A percentile compares a stretch with the other conserved stretches of the same genome.
Evolutionary conservation across 1,140 invertebrate genomes (phyloP).

Genomic region (Aphidius ervi): DNA sequence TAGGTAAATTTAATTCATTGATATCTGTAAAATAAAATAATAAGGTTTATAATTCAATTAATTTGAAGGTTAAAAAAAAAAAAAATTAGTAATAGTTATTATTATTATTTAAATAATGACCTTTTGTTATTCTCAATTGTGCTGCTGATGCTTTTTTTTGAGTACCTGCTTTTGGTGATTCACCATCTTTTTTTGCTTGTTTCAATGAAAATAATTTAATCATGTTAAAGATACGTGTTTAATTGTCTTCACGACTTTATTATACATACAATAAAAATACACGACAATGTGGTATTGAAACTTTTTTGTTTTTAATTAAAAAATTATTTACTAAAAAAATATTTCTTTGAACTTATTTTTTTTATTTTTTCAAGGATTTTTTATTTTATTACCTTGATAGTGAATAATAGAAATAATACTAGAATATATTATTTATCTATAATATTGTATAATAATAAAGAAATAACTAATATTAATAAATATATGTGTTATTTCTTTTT

Average conservation of each 20-base stretch:
- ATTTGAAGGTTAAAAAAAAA: conserved; percentile 10
- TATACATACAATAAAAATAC: conserved; percentile 33
- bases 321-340: too few relatives aligned
- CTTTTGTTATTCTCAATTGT: conserved; percentile 95
- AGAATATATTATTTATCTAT: too few relatives aligned
- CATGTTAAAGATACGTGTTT: conserved; percentile 59
- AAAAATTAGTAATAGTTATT: background rate
- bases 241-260: conserved; percentile 17
- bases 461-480: too few relatives aligned
- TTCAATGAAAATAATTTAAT: conserved; percentile 97
- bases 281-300: background rate
- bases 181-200: conserved; percentile 96
- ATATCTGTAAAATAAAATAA: conserved; percentile 74
- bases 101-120: conserved; percentile 49
- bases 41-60: background rate
- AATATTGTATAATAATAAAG: too few relatives aligned
- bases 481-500: too few relatives aligned
- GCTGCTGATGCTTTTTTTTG: conserved; percentile 93
- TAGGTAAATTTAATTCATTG: conserved; percentile 94
- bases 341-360: too few relatives aligned
- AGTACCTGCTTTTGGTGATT: conserved; percentile 70
- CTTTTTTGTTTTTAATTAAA: too few relatives aligned
- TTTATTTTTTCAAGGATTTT: too few relatives aligned
- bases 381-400: too few relatives aligned
- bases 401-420: too few relatives aligned